These are phyloP conservation scores for Pangasianodon hypophthalmus DNA, from an alignment of 2,113 vertebrate genomes.

Conservation along the genomic window DNA sequence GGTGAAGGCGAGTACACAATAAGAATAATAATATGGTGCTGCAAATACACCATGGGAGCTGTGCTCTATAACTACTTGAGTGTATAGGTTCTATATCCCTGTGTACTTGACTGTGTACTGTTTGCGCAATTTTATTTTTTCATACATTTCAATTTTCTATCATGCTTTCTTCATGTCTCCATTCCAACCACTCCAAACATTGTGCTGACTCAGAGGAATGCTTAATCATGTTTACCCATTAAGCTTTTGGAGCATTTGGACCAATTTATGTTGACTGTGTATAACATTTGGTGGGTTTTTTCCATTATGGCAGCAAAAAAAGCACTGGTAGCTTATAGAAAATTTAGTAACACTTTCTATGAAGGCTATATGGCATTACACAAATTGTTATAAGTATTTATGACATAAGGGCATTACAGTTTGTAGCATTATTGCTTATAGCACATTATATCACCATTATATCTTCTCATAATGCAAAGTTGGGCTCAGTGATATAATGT, in stretches of 20 bases:
- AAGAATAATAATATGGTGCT: constrained; percentile 13
- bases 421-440: not conserved
- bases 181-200: not conserved
- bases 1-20: not conserved
- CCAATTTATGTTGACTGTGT: not conserved
- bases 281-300: not conserved
- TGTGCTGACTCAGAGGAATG: constrained; percentile 42
- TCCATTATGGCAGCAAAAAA: not conserved
- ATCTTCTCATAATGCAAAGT: not conserved
- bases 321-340: constrained; percentile 8
- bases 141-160: not conserved
- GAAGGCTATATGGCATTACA: not conserved
- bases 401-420: not conserved
- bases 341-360: not conserved
- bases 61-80: not conserved
- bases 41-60: not conserved
- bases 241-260: not conserved
- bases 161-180: not conserved
- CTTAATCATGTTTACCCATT: constrained; percentile 5
- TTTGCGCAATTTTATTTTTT: not conserved
- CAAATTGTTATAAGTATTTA: not conserved
- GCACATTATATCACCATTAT: not conserved
- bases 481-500: not conserved
- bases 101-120: not conserved
- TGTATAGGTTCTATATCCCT: not conserved